Base-by-base conservation (phyloP, 2,888 invertebrate genomes). In the Campopleginae sp. region DNA sequence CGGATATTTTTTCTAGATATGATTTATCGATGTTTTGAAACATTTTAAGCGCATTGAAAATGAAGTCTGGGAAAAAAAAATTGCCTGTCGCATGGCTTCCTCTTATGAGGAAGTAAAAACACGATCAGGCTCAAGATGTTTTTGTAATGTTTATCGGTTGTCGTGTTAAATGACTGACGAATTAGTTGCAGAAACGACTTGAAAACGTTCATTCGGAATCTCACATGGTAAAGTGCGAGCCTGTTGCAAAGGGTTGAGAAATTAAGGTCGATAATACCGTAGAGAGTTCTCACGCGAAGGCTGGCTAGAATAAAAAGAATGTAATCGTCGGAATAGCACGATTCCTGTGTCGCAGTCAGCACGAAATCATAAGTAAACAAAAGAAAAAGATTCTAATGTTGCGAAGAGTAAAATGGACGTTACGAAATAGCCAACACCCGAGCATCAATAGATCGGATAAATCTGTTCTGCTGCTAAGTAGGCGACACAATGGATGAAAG, bases 401-500 rank as follows among this genome's bases (percentile, higher is more conserved):
- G 58, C 48, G 71, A 63, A 58, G 42, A 68, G 68, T 58, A 78
- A 78, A 58, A 48, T 48, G 66, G 72, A 27, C 23, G 61, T 61
- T 66, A 46, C 44, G 46, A 82, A 65, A 66, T 78, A 74, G 72
- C 72, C 66, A 71, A 70, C 48, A 76, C 46, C 75, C 58, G 46
- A n/a, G 70, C 70, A 38, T 54, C 48, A 77, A 76, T 71, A 54
- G 61, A 44, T 48, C n/a, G 19, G 65, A 80, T 80, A 84, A 72
- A 80, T 76, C 66, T 77, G 71, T 76, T 77, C 51, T 58, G 58
- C 74, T 68, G 78, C 74, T 74, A 81, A 81, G 78, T 44, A 85
- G 77, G 33, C 72, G 51, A 33, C 54, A 63, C 84, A 68, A 54
- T 63, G 31, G 63, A 79, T 38, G 51, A 78, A 72, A 58, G 74